phyloP scores from a whole-genome alignment of 2,113 vertebrate species.

The Sinocyclocheilus anshuiensis region DNA sequence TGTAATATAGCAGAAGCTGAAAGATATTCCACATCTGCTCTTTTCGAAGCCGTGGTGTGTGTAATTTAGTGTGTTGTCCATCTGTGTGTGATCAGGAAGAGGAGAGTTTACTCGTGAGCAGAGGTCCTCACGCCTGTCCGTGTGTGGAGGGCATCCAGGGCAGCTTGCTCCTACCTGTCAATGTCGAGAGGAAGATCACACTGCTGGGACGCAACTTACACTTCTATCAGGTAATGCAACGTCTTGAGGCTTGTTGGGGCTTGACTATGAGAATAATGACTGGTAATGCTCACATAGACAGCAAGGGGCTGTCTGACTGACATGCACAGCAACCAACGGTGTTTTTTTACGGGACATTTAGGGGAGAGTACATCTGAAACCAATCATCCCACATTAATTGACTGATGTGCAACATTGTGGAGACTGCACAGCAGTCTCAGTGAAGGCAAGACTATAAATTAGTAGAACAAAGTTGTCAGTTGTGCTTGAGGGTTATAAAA shows the following conservation, averaged over 20 bases:
- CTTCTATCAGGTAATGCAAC: slow-evolving; percentile 83
- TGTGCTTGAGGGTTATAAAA: not conserved
- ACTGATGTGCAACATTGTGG: not conserved
- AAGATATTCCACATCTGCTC: not conserved
- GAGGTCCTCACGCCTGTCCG: slow-evolving; percentile 80
- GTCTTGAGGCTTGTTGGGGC: not conserved
- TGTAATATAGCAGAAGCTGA: not conserved
- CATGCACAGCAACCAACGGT: not conserved
- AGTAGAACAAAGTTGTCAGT: too few species aligned
- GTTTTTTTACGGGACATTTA: not conserved
- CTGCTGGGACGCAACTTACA: slow-evolving; percentile 86
- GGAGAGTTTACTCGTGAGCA: slow-evolving; percentile 66
- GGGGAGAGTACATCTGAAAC: not conserved
- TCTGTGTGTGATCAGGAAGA: slow-evolving; percentile 66
- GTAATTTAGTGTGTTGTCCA: not conserved
- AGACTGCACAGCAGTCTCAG: not conserved
- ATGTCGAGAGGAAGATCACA: slow-evolving; percentile 82
- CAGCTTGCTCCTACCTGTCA: slow-evolving; percentile 83
- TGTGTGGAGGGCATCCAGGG: slow-evolving; percentile 87
- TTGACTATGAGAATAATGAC: not conserved
- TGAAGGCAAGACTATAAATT: not conserved
- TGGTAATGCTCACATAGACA: not conserved
- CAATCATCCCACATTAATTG: too few species aligned
- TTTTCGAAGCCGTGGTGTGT: not conserved
- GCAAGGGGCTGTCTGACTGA: not conserved